These are phyloP conservation scores for Perdix hodgsoniae DNA, from an alignment of 2,797 vertebrate species.

Conservation along the genomic window DNA sequence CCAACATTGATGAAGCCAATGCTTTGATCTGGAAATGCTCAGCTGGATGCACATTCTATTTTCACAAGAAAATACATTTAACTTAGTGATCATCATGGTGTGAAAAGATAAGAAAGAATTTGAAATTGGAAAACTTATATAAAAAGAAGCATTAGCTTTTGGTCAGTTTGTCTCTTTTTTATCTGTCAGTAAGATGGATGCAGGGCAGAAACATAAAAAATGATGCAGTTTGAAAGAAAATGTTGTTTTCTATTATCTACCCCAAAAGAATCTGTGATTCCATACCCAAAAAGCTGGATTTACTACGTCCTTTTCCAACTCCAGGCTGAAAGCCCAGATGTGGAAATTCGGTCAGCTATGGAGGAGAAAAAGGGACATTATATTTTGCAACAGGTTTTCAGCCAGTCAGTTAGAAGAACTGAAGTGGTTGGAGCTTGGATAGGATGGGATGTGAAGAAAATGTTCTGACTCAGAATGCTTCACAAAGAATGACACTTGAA, in stretches of 20 bases:
- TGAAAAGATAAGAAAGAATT: neutral
- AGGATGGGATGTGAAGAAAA: neutral
- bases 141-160: neutral
- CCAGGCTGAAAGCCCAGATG: neutral
- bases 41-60: neutral
- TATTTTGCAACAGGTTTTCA: neutral
- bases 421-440: neutral
- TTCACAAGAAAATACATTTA: neutral
- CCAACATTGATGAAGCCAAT: neutral
- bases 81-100: neutral
- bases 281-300: neutral
- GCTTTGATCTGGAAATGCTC: neutral
- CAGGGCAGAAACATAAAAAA: neutral
- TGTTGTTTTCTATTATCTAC: neutral
- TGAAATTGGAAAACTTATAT: neutral
- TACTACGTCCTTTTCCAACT: neutral
- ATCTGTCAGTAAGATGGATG: neutral
- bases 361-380: neutral
- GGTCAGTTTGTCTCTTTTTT: neutral
- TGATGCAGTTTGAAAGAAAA: neutral
- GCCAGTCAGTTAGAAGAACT: neutral
- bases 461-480: neutral
- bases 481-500: neutral
- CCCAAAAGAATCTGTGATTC: neutral
- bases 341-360: neutral